These are phyloP conservation scores for Calidris pugnax DNA, from an alignment of 2,113 vertebrate genomes.

Conservation along the genomic window DNA sequence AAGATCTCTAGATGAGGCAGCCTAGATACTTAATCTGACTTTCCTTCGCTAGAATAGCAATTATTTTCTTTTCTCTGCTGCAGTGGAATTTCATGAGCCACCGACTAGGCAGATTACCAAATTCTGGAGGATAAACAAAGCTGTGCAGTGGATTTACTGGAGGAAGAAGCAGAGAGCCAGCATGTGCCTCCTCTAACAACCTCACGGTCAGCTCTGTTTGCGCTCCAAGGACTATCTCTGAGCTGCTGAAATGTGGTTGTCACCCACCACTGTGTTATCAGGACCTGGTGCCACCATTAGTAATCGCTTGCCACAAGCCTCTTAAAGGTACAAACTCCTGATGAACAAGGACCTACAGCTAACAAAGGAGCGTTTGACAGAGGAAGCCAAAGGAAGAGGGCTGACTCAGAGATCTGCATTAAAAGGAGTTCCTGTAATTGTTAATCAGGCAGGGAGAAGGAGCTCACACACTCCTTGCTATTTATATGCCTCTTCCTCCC, in stretches of 20 bases:
- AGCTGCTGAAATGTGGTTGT: slow-evolving; percentile 49
- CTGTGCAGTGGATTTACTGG: slow-evolving; percentile 37
- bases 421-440: slow-evolving; percentile 54
- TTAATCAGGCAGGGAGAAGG: not conserved
- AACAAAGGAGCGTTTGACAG: slow-evolving; percentile 37
- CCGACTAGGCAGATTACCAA: slow-evolving; percentile 60
- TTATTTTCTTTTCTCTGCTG: slow-evolving; percentile 40
- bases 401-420: slow-evolving; percentile 18
- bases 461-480: slow-evolving; percentile 43
- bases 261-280: slow-evolving; percentile 32
- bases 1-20: not conserved
- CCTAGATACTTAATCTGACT: not conserved
- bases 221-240: slow-evolving; percentile 26
- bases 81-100: slow-evolving; percentile 58
- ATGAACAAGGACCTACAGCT: not conserved
- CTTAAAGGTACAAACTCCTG: slow-evolving; percentile 51
- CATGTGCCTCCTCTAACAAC: not conserved
- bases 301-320: slow-evolving; percentile 47
- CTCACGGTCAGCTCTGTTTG: not conserved
- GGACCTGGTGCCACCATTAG: slow-evolving; percentile 43
- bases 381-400: slow-evolving; percentile 41
- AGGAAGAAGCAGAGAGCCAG: slow-evolving; percentile 33
- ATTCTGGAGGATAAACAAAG: slow-evolving; percentile 57
- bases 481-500: slow-evolving; percentile 38
- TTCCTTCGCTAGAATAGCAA: slow-evolving; percentile 7